A percentile compares a stretch with the other conserved stretches of the same genome.
Conservation (phyloP, 1,140 invertebrate species). For the Orchestia grillus region DNA sequence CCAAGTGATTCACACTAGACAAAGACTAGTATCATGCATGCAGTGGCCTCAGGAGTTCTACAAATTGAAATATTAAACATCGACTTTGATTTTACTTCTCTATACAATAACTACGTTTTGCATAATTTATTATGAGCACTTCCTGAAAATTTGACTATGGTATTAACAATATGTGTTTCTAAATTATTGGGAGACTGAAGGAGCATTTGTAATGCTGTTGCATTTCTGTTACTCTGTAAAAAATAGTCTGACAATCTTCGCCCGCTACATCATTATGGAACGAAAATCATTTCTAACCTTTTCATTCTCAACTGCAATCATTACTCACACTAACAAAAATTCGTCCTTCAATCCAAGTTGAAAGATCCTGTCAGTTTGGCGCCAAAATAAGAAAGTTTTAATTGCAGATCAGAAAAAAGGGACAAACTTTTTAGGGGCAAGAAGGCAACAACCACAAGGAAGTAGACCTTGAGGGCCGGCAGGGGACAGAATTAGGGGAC, state of each 20-base stretch:
- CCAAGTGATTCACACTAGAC: too few species aligned
- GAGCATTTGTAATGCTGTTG: not conserved
- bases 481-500: not conserved
- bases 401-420: not conserved
- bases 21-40: too few species aligned
- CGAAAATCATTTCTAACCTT: not conserved
- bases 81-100: too few species aligned
- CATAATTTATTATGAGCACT: not conserved
- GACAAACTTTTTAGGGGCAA: not conserved
- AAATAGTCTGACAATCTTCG: not conserved
- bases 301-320: not conserved
- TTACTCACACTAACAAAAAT: not conserved
- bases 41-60: too few species aligned
- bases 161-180: not conserved
- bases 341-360: not conserved
- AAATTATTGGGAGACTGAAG: not conserved
- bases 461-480: not conserved
- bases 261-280: not conserved
- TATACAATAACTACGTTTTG: too few species aligned
- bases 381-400: not conserved
- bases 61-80: too few species aligned
- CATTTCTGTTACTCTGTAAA: not conserved
- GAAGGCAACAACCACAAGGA: not conserved
- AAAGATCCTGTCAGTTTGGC: not conserved
- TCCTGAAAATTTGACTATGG: not conserved